Conservation (phyloP, 2,113 vertebrate species). For the Mastomys natalensis region DNA sequence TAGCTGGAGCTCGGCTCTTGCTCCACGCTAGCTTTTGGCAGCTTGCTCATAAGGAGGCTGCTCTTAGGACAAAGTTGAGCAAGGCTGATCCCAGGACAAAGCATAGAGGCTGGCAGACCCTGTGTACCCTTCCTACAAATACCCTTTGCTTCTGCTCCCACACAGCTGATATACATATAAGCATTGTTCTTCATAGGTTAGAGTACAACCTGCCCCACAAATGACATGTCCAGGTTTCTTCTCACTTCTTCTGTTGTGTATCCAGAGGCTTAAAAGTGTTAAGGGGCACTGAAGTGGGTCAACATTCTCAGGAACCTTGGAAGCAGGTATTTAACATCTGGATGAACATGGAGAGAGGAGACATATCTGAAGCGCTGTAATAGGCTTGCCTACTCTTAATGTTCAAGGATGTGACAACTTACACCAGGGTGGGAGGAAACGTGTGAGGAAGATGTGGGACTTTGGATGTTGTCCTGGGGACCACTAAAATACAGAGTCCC, state of each 20-base stretch:
- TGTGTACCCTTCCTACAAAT: too few species aligned
- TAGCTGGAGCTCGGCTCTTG: background rate
- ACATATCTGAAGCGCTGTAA: background rate
- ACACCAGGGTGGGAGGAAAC: too few species aligned
- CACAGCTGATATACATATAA: background rate
- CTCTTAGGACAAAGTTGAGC: background rate
- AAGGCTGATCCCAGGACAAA: background rate
- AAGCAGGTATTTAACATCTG: background rate
- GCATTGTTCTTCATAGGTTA: background rate
- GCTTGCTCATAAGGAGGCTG: background rate
- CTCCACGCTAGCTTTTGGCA: background rate
- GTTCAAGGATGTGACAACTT: background rate
- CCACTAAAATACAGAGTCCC: rapidly evolving
- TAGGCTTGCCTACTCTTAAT: background rate
- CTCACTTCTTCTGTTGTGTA: background rate
- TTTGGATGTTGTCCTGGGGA: background rate
- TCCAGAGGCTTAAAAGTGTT: background rate
- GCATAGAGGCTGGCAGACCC: background rate
- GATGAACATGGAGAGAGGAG: background rate
- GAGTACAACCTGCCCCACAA: rapidly evolving
- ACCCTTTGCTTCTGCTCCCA: too few species aligned
- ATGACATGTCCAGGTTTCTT: too few species aligned
- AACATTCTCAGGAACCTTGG: background rate
- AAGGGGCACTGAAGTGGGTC: rapidly evolving
- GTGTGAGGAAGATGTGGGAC: background rate